Evolutionary conservation across 2,113 vertebrate genomes (phyloP).

Genomic region (Heliornis fulica): DNA sequence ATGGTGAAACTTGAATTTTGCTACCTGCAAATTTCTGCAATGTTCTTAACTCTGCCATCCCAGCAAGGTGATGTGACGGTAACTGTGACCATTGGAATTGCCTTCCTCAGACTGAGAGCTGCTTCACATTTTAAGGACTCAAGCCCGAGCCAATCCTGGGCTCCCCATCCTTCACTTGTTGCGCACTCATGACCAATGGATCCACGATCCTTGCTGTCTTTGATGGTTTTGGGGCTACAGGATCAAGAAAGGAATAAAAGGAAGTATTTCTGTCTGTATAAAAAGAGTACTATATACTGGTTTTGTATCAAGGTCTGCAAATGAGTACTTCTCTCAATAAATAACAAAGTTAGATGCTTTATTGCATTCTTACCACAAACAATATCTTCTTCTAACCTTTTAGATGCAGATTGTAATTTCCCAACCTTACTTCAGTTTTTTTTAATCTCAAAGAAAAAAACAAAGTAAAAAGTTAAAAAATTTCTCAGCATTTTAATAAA

Average conservation of each 20-base stretch:
- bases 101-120: neutral
- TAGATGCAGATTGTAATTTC: neutral
- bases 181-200: neutral
- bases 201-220: neutral
- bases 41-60: neutral
- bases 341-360: neutral
- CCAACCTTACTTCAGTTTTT: neutral
- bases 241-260: neutral
- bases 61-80: neutral
- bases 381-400: neutral
- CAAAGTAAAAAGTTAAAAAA: neutral
- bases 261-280: neutral
- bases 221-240: neutral
- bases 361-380: neutral
- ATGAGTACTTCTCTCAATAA: neutral
- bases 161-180: neutral
- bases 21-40: neutral
- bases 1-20: neutral
- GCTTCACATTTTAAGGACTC: neutral
- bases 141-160: too few relatives aligned
- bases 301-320: neutral
- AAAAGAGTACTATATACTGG: neutral
- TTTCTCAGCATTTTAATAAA: neutral
- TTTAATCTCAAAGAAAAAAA: neutral
- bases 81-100: accelerated